Base-by-base conservation (phyloP, 2,797 vertebrate species). In the Halcyon chelicuti region DNA sequence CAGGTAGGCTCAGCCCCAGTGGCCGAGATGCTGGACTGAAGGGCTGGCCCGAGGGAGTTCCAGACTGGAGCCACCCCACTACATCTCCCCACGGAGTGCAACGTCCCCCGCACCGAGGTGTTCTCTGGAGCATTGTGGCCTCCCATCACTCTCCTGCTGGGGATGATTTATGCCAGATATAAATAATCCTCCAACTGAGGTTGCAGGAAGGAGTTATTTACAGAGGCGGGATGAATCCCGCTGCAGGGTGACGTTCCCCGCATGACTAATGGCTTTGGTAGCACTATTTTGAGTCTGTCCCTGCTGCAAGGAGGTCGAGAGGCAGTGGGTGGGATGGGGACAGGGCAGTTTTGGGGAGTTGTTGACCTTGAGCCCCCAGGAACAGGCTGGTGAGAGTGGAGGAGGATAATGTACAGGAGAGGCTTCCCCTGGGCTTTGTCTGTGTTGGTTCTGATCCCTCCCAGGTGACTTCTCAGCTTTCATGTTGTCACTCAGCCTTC, bases 61-160 rank as follows among this genome's bases (percentile, higher is more conserved):
- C 52, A 80, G 47, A 47, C 58, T 47, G 29, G 26, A 63, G 74
- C 26, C 42, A 37, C 6, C 35, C 79, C 47, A 7, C 29, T 28
- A 16, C 51, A 26, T 68, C n/a, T 49, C 61, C 49, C 49, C 4
- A 0, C 0, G 1, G 31, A 63, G 12, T 12, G 3, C 25, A 63
- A 52, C 0, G 2, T n/a, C 22, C 40, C 14, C 29, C 29, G n/a
- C 0, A 1, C 23, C 0, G 0, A 62, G 33, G 15, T 35, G 60
- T 39, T 57, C 44, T 80, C 78, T 0, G 0, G 42, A 57, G 35
- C 46, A 8, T 37, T 0, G 0, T 35, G 55, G 74, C 44, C 18
- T 80, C 72, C 42, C 35, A 7, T 58, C 33, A 5, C 54, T 79
- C 54, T 51, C 10, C 31, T 39, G 52, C 54, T 55, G 49, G 44